phyloP scores from a whole-genome alignment of 1,140 invertebrate genomes.

The Drosophila ambigua region DNA sequence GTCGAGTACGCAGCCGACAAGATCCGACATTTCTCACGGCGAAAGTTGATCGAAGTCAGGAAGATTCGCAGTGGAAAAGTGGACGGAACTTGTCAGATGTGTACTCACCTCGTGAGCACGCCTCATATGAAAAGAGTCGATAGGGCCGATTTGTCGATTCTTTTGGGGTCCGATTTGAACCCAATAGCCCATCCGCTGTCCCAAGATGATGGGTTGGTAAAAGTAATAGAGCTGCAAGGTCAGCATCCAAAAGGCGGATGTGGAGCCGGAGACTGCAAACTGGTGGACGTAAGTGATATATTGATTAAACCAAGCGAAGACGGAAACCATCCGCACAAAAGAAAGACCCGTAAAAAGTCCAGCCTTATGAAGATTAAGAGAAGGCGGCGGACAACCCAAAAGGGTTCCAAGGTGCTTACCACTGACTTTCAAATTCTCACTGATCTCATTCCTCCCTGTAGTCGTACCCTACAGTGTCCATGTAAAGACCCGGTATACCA shows the following conservation, averaged over 20 bases:
- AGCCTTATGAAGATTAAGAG: neutral
- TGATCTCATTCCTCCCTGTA: slow-evolving; percentile 24
- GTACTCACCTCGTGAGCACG: neutral
- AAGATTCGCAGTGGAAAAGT: neutral
- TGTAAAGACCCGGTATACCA: no score
- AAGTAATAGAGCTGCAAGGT: slow-evolving; percentile 14
- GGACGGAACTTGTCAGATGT: slow-evolving; percentile 5
- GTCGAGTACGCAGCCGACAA: slow-evolving; percentile 23
- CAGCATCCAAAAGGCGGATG: neutral
- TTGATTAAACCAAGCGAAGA: neutral
- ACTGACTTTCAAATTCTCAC: neutral
- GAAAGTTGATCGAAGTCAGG: neutral
- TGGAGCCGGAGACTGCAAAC: slow-evolving; percentile 2
- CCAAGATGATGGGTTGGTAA: neutral
- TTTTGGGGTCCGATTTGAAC: neutral
- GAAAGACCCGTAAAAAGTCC: no score
- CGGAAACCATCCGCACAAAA: no score
- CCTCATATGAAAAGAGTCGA: neutral
- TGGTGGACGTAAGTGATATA: neutral
- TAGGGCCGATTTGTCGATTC: neutral
- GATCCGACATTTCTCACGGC: neutral
- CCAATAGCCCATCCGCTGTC: neutral
- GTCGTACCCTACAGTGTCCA: slow-evolving; percentile 1
- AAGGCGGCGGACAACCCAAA: neutral
- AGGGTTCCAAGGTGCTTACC: no score